Evolutionary conservation across 2,888 invertebrate genomes (phyloP), one percentile per base, ranked within the genome.

Genomic region (Pyrochroa serraticornis): DNA sequence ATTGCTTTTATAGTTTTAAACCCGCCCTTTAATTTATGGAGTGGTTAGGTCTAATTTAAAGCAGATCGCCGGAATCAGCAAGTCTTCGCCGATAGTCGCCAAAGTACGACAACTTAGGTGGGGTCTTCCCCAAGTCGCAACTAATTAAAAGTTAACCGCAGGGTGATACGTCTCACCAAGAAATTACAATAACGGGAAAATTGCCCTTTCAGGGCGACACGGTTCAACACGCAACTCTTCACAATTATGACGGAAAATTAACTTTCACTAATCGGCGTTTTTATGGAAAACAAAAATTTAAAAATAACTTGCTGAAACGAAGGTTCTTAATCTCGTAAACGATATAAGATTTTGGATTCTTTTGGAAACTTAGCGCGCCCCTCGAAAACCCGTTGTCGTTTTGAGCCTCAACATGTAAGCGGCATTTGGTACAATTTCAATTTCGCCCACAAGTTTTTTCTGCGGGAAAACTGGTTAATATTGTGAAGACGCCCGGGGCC

Each of bases 91-190:
- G 48, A 55, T 55, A 43, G 38, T 38, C 49, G 37, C 32, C 57
- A 44, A 44, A 43, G 14, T 44, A 42, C 37, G 45, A 35, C 46
- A 36, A 44, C 51, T 57, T 57, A 45, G 36, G 45, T 49, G 41
- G 49, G 48, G 53, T 44, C n/a, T n/a, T n/a, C 37, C 48, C 41
- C 58, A 38, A 49, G 39, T 45, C 52, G 50, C 49, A 54, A 58
- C 48, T 54, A 58, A 58, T 58, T 58, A 58, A 58, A 58, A 58
- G 58, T 58, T 58, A 58, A 58, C 53, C 58, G 35, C 22, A 58
- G 38, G 13, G 58, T 43, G 36, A 58, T 58, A 49, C 38, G 38
- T 53, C 58, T 58, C 53, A 22, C 39, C 32, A 35, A 13, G 48
- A 53, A 53, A 58, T 58, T 53, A 58, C 53, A 58, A 54, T 58